phyloP scores from a whole-genome alignment of 2,113 vertebrate genomes.

The Tragelaphus buxtoni region DNA sequence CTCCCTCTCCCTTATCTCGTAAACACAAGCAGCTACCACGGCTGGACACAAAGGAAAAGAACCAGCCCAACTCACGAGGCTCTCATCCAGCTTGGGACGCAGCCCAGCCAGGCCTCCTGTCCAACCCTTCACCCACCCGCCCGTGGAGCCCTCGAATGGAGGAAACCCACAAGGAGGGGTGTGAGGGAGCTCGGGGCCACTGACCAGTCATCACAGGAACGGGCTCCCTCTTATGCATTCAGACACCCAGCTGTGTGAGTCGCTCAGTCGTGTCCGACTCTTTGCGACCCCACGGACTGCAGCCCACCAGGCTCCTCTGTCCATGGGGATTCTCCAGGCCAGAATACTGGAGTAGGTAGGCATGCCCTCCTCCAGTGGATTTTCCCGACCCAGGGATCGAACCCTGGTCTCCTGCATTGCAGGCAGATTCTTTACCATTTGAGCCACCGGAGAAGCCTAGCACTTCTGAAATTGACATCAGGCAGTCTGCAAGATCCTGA shows the following conservation, averaged over 20 bases:
- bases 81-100: slow-evolving; percentile 33
- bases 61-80: slow-evolving; percentile 37
- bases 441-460: not conserved
- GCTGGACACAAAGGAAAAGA: not conserved
- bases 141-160: not conserved
- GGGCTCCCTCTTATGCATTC: not conserved
- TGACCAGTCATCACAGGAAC: not conserved
- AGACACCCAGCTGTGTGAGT: not conserved
- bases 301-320: not conserved
- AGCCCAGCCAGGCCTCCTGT: not conserved
- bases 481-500: not conserved
- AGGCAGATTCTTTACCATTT: not conserved
- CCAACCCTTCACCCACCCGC: accelerated
- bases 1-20: slow-evolving; percentile 72
- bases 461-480: not conserved
- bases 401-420: not conserved
- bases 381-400: not conserved
- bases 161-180: slow-evolving; percentile 61
- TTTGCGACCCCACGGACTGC: not conserved
- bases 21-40: slow-evolving; percentile 33
- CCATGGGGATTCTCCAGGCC: not conserved
- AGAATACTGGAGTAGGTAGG: not conserved
- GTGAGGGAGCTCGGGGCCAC: slow-evolving; percentile 30
- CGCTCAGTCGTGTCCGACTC: not conserved
- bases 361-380: not conserved